Evolutionary conservation across 2,888 invertebrate genomes (phyloP).

Genomic region (Stratiomys singularior): DNA sequence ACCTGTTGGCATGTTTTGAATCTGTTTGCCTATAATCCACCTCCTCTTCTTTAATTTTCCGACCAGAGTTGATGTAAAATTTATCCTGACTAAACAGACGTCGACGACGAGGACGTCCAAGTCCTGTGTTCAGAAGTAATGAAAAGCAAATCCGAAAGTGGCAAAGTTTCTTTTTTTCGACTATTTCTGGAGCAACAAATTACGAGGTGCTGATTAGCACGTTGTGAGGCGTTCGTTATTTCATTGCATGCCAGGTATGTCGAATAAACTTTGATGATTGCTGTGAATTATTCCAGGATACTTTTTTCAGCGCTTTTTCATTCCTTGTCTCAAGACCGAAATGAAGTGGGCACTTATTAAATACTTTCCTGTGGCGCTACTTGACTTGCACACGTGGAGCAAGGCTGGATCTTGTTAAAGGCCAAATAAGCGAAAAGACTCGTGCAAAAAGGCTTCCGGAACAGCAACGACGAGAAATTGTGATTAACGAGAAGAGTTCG

Average conservation of each 20-base stretch:
- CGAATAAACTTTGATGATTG: background rate
- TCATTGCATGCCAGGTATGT: background rate
- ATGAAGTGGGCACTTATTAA: too few relatives aligned
- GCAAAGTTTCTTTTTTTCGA: constrained; percentile 7
- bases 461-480: too few relatives aligned
- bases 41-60: background rate
- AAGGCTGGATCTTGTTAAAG: too few relatives aligned
- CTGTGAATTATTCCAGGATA: background rate
- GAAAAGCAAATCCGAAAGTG: constrained; percentile 32
- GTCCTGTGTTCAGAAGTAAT: background rate
- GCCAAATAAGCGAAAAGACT: too few relatives aligned
- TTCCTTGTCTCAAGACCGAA: too few relatives aligned
- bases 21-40: constrained; percentile 3
- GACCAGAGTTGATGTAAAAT: constrained; percentile 25
- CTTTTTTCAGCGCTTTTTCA: too few relatives aligned
- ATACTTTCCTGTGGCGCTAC: too few relatives aligned
- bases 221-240: background rate
- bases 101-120: background rate
- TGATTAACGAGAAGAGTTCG: too few relatives aligned
- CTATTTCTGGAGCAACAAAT: constrained; percentile 15
- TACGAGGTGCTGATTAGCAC: constrained; percentile 27
- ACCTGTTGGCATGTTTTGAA: constrained; percentile 28
- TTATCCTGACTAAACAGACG: constrained; percentile 21
- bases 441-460: too few relatives aligned
- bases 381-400: too few relatives aligned